A percentile compares a stretch with the other conserved stretches of the same genome.
Evolutionary conservation across 2,797 vertebrate genomes (phyloP).

Genomic region (Gorsachius magnificus): DNA sequence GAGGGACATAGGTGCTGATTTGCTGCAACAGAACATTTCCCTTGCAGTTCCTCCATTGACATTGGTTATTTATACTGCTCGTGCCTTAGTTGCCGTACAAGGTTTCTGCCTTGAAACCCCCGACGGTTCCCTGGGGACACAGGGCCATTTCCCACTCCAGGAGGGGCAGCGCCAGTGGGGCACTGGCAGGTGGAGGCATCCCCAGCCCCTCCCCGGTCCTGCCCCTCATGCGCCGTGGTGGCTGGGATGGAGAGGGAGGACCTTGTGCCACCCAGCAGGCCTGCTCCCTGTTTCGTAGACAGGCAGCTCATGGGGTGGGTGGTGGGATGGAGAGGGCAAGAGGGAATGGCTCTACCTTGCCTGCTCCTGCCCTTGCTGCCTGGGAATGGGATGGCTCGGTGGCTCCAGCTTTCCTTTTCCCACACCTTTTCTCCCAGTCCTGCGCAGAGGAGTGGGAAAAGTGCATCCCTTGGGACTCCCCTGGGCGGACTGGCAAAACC

Average conservation of each 20-base stretch:
- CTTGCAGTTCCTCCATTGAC: not conserved
- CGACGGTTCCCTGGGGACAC: not conserved
- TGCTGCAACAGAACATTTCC: not conserved
- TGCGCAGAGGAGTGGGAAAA: not conserved
- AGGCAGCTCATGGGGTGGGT: not conserved
- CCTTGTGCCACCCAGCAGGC: fast-evolving
- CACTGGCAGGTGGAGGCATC: not conserved
- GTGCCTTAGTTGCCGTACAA: not conserved
- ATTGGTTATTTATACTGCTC: not conserved
- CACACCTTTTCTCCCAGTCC: not conserved
- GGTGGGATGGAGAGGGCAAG: not conserved
- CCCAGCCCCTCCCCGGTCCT: not conserved
- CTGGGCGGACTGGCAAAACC: not conserved
- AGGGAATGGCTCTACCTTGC: not conserved
- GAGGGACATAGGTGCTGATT: not conserved
- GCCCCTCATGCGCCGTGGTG: fast-evolving
- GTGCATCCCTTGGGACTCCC: not conserved
- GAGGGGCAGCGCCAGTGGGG: not conserved
- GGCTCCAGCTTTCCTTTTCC: not conserved
- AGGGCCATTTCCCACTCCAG: not conserved
- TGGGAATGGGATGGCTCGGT: not conserved
- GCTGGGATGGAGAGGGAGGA: not conserved
- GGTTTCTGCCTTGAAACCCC: not conserved
- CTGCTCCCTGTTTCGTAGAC: not conserved
- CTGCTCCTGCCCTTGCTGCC: not conserved